Conservation (phyloP, 2,113 vertebrate genomes). For the Plestiodon gilberti region DNA sequence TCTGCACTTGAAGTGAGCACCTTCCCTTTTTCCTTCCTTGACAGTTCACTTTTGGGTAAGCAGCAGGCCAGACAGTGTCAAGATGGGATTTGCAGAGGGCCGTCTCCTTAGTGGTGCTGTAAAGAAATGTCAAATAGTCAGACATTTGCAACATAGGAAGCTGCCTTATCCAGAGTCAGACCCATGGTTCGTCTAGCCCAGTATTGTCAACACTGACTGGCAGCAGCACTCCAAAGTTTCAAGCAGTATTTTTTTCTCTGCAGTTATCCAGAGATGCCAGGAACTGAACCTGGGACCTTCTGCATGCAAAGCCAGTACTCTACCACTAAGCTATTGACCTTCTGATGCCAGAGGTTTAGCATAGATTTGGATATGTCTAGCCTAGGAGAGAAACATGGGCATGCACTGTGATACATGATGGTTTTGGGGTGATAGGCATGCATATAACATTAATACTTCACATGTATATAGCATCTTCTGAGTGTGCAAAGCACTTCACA, state of each 20-base stretch:
- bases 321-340: no score
- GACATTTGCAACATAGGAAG: background rate
- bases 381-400: background rate
- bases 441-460: background rate
- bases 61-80: background rate
- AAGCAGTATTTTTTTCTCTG: no score
- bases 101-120: conserved; percentile 49
- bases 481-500: no score
- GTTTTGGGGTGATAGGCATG: background rate
- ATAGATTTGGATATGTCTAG: background rate
- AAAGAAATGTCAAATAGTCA: background rate
- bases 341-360: background rate
- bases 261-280: no score
- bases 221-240: no score
- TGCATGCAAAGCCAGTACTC: no score
- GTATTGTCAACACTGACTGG: no score
- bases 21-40: background rate
- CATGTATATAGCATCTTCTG: no score
- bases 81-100: conserved; percentile 2
- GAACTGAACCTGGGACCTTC: no score
- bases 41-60: background rate
- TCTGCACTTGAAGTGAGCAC: background rate
- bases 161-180: no score
- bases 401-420: background rate
- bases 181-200: no score